Evolutionary conservation across 2,797 vertebrate species (phyloP), one percentile per base, ranked within the genome.

Genomic region (Neosilurus hyrtlii): DNA sequence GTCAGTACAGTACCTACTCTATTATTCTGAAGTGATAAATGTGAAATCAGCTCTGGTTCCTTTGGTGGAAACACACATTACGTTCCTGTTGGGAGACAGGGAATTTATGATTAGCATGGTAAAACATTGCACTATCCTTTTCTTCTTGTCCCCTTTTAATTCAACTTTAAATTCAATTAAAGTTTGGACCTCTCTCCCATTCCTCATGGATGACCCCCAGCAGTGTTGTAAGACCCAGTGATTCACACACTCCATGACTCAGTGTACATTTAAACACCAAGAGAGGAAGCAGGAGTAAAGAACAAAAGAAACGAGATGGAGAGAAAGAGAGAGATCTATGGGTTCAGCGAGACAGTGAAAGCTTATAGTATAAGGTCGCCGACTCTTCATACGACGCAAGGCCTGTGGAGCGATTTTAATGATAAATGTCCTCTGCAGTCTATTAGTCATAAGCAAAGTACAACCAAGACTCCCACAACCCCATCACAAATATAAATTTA

Each of bases 371-470:
- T 62, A 86, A 80, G 84, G 84, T 83, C 82, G 71, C 61, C 66
- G 65, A 83, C 81, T 85, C 65, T 52, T 82, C 82, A 84, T 73
- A 72, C 61, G 80, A 70, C 67, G 79, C 43, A 80, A 78, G 65
- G 76, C 80, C 85, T 84, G 71, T 80, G 59, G 43, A 82, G 80
- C 71, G 82, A 86, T 85, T 85, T 82, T 80, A 74, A 86, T 80
- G 87, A 88, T 79, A 86, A 86, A 88, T 85, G 83, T 84, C 71
- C 79, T 82, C 79, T 85, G 74, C 74, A 80, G 85, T 88, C 85
- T 83, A 86, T 86, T 86, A 88, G 73, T 83, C 79, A 79, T 57
- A 82, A 79, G 72, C 62, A 84, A 86, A 87, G 77, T 78, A 84
- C 78, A 82, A 76, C 80, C 84, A 75, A 68, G 68, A 80, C 70